Percentiles rank a stretch among this genome's conserved stretches.
Conservation (phyloP, 2,888 invertebrate species). For the Hymenopus coronatus region DNA sequence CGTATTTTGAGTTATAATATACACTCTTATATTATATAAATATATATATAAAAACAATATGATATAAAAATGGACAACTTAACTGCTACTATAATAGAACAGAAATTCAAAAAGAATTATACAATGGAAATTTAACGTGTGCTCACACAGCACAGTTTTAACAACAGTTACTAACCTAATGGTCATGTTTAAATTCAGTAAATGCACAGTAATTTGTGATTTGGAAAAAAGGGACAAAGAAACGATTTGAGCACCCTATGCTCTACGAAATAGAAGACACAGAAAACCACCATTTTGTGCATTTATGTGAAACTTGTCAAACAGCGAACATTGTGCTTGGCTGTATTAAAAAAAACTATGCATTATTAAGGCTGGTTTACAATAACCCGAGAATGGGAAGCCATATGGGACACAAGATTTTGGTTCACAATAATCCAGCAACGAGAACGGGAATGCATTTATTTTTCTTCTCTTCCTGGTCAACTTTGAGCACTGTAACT, state of each 20-base stretch:
- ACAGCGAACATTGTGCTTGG: background rate
- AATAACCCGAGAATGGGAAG: no score
- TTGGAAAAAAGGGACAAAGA: background rate
- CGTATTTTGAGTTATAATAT: background rate
- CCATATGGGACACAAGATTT: no score
- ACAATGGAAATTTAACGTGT: background rate
- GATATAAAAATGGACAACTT: conserved; percentile 14
- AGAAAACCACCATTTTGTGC: conserved; percentile 1
- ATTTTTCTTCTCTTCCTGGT: no score
- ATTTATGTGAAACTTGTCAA: background rate
- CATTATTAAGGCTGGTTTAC: no score
- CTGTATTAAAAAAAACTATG: background rate
- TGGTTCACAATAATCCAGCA: no score
- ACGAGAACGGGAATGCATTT: no score
- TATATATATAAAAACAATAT: background rate
- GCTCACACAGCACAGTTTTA: background rate
- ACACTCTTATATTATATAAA: conserved; percentile 6
- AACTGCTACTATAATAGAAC: background rate
- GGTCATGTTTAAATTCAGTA: background rate
- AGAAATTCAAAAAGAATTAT: background rate
- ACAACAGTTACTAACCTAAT: background rate
- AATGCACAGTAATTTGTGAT: background rate
- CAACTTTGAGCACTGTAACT: no score
- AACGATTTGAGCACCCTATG: background rate
- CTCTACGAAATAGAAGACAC: background rate